Base-by-base conservation (phyloP, 2,797 vertebrate genomes). In the Siniperca obscura region DNA sequence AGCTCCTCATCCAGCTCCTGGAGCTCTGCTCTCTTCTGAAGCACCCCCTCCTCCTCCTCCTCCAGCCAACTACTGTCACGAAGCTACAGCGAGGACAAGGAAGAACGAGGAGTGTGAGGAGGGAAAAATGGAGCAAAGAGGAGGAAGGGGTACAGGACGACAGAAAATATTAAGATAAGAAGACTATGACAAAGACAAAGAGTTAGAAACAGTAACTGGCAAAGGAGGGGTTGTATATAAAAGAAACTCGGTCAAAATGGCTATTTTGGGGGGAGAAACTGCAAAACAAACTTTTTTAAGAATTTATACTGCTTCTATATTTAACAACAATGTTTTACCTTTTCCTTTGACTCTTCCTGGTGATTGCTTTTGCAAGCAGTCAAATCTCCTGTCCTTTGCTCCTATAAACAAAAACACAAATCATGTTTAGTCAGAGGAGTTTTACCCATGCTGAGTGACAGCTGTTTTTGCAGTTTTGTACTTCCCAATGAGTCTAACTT, bases 1-100 rank as follows among this genome's bases (percentile, higher is more conserved):
- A 97, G 91, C 84, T 98, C 97, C 86, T 97, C 96, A 86, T 97
- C 94, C 83, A 98, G 92, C 89, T 96, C 93, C 87, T 92, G 93
- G 84, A 97, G 80, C 70, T 96, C 95, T 76, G 94, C 95, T 74
- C 94, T 95, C 75, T 96, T 96, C 83, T 94, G 95, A 74, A 99
- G 91, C 85, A 96, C 95, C 81, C 83, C 93, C 89, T 98, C 97
- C 80, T 98, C 96, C 87, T 97, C 96, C 88, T 97, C 95, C 91
- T 97, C 97, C 82, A 98, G 87, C 96, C 97, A 98, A 82, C 95
- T 95, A 1, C 46, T 67, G 21, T 55, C 78, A 36, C 0, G 5
- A 3, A 46, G 48, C 94, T 93, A 36, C 34, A 25, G 44, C 1
- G 19, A 76, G 2, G 34, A 74, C 44, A 71, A 52, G 40, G 14